Evolutionary conservation across 2,888 invertebrate species (phyloP), one percentile per base, ranked within the genome.

Genomic region (Elysia crispata): DNA sequence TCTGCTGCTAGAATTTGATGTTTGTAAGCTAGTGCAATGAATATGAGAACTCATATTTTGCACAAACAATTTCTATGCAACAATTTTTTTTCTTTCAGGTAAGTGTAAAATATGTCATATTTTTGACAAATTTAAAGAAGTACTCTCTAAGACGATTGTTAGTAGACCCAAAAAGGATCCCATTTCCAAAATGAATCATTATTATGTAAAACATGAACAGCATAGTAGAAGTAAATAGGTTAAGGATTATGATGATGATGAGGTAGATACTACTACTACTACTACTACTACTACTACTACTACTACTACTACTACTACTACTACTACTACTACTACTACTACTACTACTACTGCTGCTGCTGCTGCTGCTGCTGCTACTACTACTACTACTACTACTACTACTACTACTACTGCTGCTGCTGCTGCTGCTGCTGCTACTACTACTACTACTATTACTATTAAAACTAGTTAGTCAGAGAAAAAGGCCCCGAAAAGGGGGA

Each of bases 371-470:
- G n/a, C 41, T 70, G n/a, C n/a, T 70, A n/a, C 70, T 70, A 0
- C 49, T 70, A n/a, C 70, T 70, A n/a, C 70, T 70, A 0, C 70
- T 70, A 41, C 70, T 70, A 41, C 70, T 70, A 41, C 70, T 54
- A 41, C 41, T 70, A 1, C 5, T 70, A 18, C 41, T 70, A 1
- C 41, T 70, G 1, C 41, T 70, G 15, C 41, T 54, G 31, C 33
- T 33, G 31, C 33, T 33, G 31, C 33, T 33, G 31, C 33, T 33
- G 31, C 33, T 33, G 31, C 33, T 33, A 33, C 33, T 33, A 33
- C 33, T 33, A 33, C 33, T 70, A 33, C 70, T 70, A 33, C 70
- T 70, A 33, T 49, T 70, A 33, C 70, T 70, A n/a, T 64, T n/a
- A n/a, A n/a, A n/a, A n/a, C n/a, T n/a, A n/a, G n/a, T n/a, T n/a